Evolutionary conservation across 2,113 vertebrate genomes (phyloP).

Genomic region (Petromus typicus): DNA sequence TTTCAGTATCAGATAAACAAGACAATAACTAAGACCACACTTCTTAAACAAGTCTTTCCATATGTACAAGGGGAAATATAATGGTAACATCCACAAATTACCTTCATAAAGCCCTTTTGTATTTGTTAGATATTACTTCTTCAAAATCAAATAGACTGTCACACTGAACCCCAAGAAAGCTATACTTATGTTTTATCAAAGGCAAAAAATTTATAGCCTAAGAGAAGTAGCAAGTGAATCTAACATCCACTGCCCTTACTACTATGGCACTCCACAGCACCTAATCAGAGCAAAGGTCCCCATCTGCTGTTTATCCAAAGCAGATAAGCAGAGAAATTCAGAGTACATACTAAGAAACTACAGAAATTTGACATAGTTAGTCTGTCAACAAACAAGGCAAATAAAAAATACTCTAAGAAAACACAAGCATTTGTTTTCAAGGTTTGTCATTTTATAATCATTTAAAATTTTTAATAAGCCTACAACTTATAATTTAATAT

Average conservation of each 20-base stretch:
- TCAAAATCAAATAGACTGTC: not conserved
- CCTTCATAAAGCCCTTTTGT: conserved; percentile 2
- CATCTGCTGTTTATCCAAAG: not conserved
- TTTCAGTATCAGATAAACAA: not conserved
- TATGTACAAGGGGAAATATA: not conserved
- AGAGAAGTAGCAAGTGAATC: not conserved
- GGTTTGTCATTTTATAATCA: conserved; percentile 12
- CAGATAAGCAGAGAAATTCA: not conserved
- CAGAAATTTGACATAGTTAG: not conserved
- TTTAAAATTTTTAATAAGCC: conserved; percentile 38
- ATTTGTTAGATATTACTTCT: not conserved
- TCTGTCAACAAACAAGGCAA: conserved; percentile 17
- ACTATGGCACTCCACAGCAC: not conserved
- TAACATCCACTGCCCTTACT: not conserved
- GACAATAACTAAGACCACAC: not conserved
- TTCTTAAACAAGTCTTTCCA: not conserved
- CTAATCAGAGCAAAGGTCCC: conserved; percentile 12
- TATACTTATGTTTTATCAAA: not conserved
- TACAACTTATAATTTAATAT: conserved; percentile 18
- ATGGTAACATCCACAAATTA: not conserved
- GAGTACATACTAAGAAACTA: not conserved
- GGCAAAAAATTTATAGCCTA: not conserved
- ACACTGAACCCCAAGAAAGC: not conserved
- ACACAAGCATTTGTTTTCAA: not conserved
- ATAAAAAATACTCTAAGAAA: conserved; percentile 30